Evolutionary conservation across 2,888 invertebrate genomes (phyloP).

Genomic region (Drosophila falleni): DNA sequence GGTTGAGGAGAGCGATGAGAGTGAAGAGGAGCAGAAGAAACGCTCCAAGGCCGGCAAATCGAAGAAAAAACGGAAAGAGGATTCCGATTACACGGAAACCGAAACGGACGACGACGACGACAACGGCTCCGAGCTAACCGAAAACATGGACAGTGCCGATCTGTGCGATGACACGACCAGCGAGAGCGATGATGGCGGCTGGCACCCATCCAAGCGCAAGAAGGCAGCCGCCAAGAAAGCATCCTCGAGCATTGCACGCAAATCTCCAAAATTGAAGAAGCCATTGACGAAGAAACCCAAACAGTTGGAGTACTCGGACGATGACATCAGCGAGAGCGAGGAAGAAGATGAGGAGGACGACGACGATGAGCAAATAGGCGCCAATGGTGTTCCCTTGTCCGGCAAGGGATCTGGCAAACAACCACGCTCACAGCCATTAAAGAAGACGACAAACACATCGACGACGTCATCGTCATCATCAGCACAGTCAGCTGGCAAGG

Average conservation of each 20-base stretch:
- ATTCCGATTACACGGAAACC: slow-evolving; percentile 87
- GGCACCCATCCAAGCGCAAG: slow-evolving; percentile 84
- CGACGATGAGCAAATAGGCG: slow-evolving; percentile 48
- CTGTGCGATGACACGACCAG: slow-evolving; percentile 85
- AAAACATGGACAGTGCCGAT: slow-evolving; percentile 85
- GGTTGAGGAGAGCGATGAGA: slow-evolving; percentile 87
- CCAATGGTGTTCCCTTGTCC: slow-evolving; percentile 61
- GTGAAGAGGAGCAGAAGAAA: slow-evolving; percentile 85
- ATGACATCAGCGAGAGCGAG: slow-evolving; percentile 86
- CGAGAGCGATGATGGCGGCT: slow-evolving; percentile 83
- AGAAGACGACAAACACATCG: slow-evolving; percentile 45
- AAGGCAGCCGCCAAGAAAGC: slow-evolving; percentile 74
- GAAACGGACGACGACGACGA: slow-evolving; percentile 86
- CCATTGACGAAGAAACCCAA: slow-evolving; percentile 74
- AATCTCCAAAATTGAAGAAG: slow-evolving; percentile 79
- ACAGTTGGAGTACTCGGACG: slow-evolving; percentile 80
- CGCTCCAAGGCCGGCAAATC: slow-evolving; percentile 81
- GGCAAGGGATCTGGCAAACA: slow-evolving; percentile 83
- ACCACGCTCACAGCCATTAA: slow-evolving; percentile 81
- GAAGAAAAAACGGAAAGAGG: slow-evolving; percentile 86
- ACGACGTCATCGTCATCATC: slow-evolving; percentile 36
- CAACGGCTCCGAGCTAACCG: slow-evolving; percentile 82
- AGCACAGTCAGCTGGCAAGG: slow-evolving; percentile 56
- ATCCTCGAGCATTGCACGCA: slow-evolving; percentile 63
- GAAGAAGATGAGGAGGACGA: slow-evolving; percentile 88